Evolutionary conservation across 1,140 invertebrate species (phyloP).

Genomic region (Vanessa atalanta): DNA sequence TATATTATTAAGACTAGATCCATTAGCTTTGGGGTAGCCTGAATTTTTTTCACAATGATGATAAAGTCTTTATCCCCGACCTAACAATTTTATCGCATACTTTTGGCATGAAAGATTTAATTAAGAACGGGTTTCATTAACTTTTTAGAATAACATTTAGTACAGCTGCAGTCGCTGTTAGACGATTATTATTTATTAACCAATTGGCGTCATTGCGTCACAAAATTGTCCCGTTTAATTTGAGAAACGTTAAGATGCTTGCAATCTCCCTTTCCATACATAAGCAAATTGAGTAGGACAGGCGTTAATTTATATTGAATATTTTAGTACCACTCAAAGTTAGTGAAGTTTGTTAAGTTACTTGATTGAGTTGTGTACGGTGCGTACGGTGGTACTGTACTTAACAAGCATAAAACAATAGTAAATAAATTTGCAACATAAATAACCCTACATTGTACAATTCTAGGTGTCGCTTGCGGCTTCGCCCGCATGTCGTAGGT

Average conservation of each 20-base stretch:
- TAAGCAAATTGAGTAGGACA: constrained; percentile 60
- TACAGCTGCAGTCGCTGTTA: background rate
- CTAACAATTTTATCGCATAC: background rate
- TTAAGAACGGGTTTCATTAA: background rate
- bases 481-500: no score
- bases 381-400: background rate
- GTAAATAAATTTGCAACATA: background rate
- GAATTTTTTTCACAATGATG: no score
- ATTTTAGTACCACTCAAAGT: constrained; percentile 73
- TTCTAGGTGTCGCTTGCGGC: no score
- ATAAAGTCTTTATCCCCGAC: background rate
- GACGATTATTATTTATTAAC: background rate
- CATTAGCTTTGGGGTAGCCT: no score
- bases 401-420: constrained; percentile 1
- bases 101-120: background rate
- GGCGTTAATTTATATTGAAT: constrained; percentile 71
- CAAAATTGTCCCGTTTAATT: constrained; percentile 14
- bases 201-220: background rate
- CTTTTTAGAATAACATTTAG: background rate
- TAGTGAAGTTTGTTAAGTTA: constrained; percentile 66
- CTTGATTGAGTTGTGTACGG: constrained; percentile 60
- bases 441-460: no score
- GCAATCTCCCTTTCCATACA: constrained; percentile 46
- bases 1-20: no score
- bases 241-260: constrained; percentile 26